These are phyloP conservation scores for Oncopeltus fasciatus DNA, from an alignment of 1,140 invertebrate genomes.

Conservation along the genomic window DNA sequence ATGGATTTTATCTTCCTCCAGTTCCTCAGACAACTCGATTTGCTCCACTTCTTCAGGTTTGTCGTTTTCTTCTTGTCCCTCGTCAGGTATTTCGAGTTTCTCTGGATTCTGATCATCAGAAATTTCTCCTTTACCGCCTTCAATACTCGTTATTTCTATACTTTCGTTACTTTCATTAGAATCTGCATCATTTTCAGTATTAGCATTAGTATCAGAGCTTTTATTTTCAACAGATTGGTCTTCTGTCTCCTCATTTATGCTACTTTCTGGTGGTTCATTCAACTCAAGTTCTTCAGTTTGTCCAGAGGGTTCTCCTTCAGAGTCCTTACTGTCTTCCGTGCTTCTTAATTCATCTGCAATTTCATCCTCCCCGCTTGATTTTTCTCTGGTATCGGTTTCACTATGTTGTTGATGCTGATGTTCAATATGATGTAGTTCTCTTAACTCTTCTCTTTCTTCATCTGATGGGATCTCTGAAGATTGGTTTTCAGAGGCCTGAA, in stretches of 20 bases:
- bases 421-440: too few relatives aligned
- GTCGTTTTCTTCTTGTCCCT: not conserved
- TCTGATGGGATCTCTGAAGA: constrained; percentile 13
- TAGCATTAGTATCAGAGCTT: not conserved
- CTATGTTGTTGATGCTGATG: constrained; percentile 24
- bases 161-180: too few relatives aligned
- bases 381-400: not conserved
- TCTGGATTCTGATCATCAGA: too few relatives aligned
- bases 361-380: constrained; percentile 7
- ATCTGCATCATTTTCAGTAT: not conserved
- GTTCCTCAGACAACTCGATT: too few relatives aligned
- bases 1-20: too few relatives aligned
- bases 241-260: constrained; percentile 18
- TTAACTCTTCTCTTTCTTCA: constrained; percentile 11
- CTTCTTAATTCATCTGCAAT: constrained; percentile 9
- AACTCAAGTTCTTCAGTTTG: not conserved
- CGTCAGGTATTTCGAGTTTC: too few relatives aligned
- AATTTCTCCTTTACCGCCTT: too few relatives aligned
- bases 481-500: constrained; percentile 19
- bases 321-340: constrained; percentile 4
- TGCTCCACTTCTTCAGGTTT: constrained; percentile 18
- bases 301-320: too few relatives aligned
- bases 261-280: not conserved
- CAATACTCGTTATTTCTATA: too few relatives aligned
- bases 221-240: constrained; percentile 13